Evolutionary conservation across 2,888 invertebrate genomes (phyloP).

Genomic region (Paralinhomoeus sp.): DNA sequence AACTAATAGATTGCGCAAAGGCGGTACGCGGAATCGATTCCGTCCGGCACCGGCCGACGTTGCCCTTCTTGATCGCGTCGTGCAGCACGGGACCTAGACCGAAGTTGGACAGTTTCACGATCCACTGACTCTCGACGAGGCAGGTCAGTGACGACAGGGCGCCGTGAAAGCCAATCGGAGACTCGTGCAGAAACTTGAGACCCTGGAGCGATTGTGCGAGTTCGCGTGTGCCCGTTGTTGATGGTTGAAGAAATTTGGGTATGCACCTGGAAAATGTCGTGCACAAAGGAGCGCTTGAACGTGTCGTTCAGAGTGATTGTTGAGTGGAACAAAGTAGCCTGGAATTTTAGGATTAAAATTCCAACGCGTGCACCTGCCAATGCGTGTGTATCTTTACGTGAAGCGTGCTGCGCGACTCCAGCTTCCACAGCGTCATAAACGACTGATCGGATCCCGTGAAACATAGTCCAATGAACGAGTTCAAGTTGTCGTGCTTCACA

Average conservation of each 20-base stretch:
- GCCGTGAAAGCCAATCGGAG: background rate
- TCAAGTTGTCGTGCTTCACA: conserved; percentile 2
- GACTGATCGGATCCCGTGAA: background rate
- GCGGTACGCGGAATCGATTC: too few relatives aligned
- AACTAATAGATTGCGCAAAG: too few relatives aligned
- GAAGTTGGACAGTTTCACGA: background rate
- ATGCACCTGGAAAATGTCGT: background rate
- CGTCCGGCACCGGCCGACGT: too few relatives aligned
- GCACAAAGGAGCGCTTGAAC: conserved; percentile 1
- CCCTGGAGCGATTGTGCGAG: background rate
- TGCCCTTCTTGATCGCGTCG: too few relatives aligned
- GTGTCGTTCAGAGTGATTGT: background rate
- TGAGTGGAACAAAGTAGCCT: background rate
- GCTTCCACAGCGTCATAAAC: background rate
- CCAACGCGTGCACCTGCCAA: too few relatives aligned
- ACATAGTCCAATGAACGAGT: background rate
- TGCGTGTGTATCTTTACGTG: too few relatives aligned
- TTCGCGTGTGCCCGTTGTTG: background rate
- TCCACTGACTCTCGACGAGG: conserved; percentile 2
- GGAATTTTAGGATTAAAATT: background rate
- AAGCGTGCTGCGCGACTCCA: too few relatives aligned
- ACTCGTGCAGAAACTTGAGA: conserved; percentile 1
- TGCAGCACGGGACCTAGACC: background rate
- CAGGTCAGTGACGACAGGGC: background rate
- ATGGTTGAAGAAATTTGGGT: background rate